phyloP scores from a whole-genome alignment of 2,888 invertebrate species.

The Trachelus troglodyta region DNA sequence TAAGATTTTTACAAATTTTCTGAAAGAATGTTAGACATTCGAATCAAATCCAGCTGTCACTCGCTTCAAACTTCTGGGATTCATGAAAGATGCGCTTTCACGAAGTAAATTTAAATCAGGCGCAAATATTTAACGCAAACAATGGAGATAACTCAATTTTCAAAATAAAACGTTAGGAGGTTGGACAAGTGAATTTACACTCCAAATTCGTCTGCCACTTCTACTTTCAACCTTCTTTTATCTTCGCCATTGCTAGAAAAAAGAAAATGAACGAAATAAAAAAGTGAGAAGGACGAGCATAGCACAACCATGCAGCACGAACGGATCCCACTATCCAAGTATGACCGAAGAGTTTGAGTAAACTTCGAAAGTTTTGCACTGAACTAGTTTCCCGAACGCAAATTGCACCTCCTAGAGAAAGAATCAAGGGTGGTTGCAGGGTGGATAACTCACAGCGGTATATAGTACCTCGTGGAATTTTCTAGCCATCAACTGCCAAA shows the following conservation, averaged over 20 bases:
- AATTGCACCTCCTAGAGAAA: conserved; percentile 44
- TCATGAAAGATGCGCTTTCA: conserved; percentile 21
- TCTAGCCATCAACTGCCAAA: no score
- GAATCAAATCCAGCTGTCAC: no score
- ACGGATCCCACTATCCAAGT: conserved; percentile 12
- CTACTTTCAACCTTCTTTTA: no score
- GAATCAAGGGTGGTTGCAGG: conserved; percentile 35
- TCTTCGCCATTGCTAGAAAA: no score
- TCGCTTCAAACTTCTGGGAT: not conserved
- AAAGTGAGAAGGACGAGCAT: no score
- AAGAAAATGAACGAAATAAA: no score
- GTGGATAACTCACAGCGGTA: no score
- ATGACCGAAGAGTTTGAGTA: conserved; percentile 39
- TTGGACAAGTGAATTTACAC: conserved; percentile 17
- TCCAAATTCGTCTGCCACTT: no score
- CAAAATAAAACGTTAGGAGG: conserved; percentile 46
- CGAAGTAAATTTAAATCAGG: conserved; percentile 53
- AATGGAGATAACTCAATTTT: conserved; percentile 42
- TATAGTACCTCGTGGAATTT: no score
- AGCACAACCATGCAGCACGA: no score
- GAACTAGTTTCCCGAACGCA: conserved; percentile 50
- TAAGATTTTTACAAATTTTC: no score
- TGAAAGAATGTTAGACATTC: no score
- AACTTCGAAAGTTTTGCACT: conserved; percentile 46
- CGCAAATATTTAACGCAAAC: conserved; percentile 53